These are phyloP conservation scores for Anastrepha obliqua DNA, from an alignment of 1,140 invertebrate genomes.

Conservation along the genomic window DNA sequence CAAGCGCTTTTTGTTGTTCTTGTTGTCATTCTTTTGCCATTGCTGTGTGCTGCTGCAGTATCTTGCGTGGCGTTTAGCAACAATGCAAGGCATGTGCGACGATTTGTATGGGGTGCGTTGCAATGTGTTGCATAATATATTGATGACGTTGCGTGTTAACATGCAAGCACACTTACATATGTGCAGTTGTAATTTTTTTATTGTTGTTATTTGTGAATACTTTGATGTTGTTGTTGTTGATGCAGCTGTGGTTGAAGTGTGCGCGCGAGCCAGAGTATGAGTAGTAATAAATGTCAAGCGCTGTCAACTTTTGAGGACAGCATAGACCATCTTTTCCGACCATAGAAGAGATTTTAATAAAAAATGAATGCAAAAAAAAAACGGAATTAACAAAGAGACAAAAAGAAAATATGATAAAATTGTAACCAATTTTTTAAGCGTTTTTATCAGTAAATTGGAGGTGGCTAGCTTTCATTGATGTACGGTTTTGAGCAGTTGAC, in stretches of 20 bases:
- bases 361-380: too few species aligned
- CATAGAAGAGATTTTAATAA: too few species aligned
- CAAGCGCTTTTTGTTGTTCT: not conserved
- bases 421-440: too few species aligned
- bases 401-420: too few species aligned
- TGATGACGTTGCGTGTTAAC: conserved; percentile 37
- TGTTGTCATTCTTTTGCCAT: not conserved
- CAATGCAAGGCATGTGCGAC: too few species aligned
- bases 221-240: not conserved
- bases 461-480: too few species aligned
- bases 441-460: too few species aligned
- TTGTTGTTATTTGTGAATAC: not conserved
- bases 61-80: too few species aligned
- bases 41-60: not conserved
- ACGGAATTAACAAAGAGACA: too few species aligned
- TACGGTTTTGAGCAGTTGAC: too few species aligned
- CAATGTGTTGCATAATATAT: conserved; percentile 47
- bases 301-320: not conserved
- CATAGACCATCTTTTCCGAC: not conserved
- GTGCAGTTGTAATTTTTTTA: not conserved
- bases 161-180: not conserved
- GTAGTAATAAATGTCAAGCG: conserved; percentile 37
- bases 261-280: not conserved
- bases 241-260: not conserved
- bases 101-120: not conserved